Evolutionary conservation across 2,888 invertebrate genomes (phyloP), one percentile per base, ranked within the genome.

Genomic region (Harpalus rubripes): DNA sequence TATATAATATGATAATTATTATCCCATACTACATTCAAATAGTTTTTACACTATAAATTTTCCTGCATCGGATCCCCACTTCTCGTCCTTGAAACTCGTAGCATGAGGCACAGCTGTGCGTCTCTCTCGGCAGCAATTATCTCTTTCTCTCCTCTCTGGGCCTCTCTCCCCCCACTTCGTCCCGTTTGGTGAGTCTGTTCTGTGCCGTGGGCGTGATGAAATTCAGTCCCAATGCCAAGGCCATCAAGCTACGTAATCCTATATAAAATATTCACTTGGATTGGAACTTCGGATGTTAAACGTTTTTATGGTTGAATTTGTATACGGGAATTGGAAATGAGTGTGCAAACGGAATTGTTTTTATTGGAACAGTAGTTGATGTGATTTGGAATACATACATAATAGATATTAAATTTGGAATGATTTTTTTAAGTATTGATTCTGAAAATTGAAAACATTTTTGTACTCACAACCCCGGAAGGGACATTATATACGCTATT

Each of bases 211-310:
- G 89, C 88, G 89, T 88, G 88, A 88, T 88, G 88, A 88, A 89
- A 88, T 88, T 88, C 87, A 89, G 88, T 88, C 88, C 89, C 90
- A 90, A 87, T 89, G 90, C 88, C 90, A 90, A 89, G 90, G 90
- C 87, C 89, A 82, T 12, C 18, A 7, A n/a, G 72, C 44, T 52
- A 74, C 72, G 72, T 74, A 74, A 74, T 74, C 52, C 44, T 44
- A 18, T 72, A 72, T 44, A 22, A 74, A 74, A 74, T 74, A 74
- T 74, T 74, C 72, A 74, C 41, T 52, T 18, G 72, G 68, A 39
- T 68, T 68, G 41, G 68, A 32, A 16, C 18, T 74, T 41, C 7
- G 16, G 12, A 44, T 74, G 68, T 15, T 74, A 32, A 22, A 32
- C 32, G 32, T 32, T 32, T 32, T 4, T 59, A 32, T 32, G 68